Percentiles rank a stretch among this genome's conserved stretches.
These are phyloP conservation scores for Xenops minutus DNA, from an alignment of 2,797 vertebrate species.

Conservation along the genomic window DNA sequence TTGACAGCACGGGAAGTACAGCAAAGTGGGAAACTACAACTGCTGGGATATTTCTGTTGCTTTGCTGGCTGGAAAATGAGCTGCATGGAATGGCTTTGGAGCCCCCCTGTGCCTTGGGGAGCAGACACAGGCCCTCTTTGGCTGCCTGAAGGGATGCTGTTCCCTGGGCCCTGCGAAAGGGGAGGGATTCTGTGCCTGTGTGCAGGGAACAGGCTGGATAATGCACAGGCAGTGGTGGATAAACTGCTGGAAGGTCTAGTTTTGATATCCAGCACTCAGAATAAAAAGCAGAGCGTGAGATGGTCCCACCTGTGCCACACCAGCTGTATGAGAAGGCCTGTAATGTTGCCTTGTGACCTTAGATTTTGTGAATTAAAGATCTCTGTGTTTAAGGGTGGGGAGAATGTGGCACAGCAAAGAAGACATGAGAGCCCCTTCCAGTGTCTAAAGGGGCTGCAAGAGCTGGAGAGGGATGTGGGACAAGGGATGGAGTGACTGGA, in stretches of 20 bases:
- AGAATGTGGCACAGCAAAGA: too few species aligned
- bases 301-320: rapidly evolving
- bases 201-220: background rate
- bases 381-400: too few species aligned
- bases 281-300: background rate
- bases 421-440: too few species aligned
- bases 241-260: background rate
- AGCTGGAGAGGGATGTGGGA: too few species aligned
- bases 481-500: too few species aligned
- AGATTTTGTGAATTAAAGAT: background rate
- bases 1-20: background rate
- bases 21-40: background rate
- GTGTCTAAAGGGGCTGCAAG: too few species aligned
- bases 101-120: background rate
- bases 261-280: background rate
- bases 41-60: background rate
- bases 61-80: background rate
- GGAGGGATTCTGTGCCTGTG: rapidly evolving
- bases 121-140: background rate
- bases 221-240: rapidly evolving
- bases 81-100: background rate
- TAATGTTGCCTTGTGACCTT: background rate
- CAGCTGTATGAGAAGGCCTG: too few species aligned
- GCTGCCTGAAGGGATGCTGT: rapidly evolving
- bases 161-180: rapidly evolving